phyloP scores from a whole-genome alignment of 2,888 invertebrate genomes.

The Caenorhabditis japonica region DNA sequence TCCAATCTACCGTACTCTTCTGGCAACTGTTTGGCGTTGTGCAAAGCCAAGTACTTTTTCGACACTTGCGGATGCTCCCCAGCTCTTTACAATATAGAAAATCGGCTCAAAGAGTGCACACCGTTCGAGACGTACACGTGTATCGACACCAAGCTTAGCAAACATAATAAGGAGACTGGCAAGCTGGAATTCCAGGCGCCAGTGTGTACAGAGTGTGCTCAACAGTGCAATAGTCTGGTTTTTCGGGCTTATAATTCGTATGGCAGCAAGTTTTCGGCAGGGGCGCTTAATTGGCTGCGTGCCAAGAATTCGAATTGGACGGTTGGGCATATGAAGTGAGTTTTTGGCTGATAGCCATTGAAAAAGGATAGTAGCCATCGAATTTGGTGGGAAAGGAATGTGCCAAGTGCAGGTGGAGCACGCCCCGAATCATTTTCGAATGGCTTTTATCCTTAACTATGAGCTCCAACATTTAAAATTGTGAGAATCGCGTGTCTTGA shows the following conservation, averaged over 20 bases:
- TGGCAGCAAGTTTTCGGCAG: constrained; percentile 64
- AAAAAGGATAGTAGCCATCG: too few relatives aligned
- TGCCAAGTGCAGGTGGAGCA: too few relatives aligned
- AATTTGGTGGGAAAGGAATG: too few relatives aligned
- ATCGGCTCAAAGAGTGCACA: constrained; percentile 51
- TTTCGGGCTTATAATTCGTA: constrained; percentile 73
- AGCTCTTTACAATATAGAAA: constrained; percentile 60
- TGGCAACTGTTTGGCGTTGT: constrained; percentile 54
- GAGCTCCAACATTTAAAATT: too few relatives aligned
- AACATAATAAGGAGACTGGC: constrained; percentile 18
- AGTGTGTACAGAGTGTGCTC: constrained; percentile 19
- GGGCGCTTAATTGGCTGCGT: constrained; percentile 62
- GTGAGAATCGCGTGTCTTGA: too few relatives aligned
- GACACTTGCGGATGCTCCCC: constrained; percentile 61
- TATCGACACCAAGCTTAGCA: constrained; percentile 42
- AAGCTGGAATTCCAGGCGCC: constrained; percentile 6
- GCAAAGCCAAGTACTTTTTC: constrained; percentile 55
- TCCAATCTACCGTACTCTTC: constrained; percentile 54
- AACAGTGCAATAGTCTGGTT: constrained; percentile 57
- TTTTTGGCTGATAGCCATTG: too few relatives aligned
- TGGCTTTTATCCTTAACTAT: too few relatives aligned
- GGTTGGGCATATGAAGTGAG: constrained; percentile 54
- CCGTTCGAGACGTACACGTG: constrained; percentile 54
- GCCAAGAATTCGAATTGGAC: constrained; percentile 56
- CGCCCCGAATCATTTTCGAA: too few relatives aligned